phyloP scores from a whole-genome alignment of 30 jellyfish, hydroid and myxozoan species.

The Rhopilema esculentum region DNA sequence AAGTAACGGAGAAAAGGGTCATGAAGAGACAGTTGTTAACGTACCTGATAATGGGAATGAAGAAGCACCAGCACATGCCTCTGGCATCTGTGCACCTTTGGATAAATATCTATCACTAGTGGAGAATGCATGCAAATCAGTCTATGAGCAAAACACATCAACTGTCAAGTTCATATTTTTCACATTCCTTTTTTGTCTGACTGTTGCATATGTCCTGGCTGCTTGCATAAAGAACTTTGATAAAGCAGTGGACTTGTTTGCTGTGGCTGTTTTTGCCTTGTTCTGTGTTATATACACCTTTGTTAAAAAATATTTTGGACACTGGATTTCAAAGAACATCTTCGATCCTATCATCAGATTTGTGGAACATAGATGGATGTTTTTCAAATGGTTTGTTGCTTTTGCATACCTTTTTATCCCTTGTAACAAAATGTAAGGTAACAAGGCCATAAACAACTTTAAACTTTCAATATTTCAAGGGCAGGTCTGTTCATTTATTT shows the following conservation, averaged over 20 bases:
- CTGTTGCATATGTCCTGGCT: slow-evolving; percentile 66
- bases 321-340: slow-evolving; percentile 37
- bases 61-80: slow-evolving; percentile 3
- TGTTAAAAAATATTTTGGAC: slow-evolving; percentile 79
- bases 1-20: not conserved
- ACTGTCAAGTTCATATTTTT: slow-evolving; percentile 10
- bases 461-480: too few species aligned
- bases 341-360: slow-evolving; percentile 56
- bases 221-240: slow-evolving; percentile 68
- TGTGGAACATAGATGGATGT: slow-evolving; percentile 49
- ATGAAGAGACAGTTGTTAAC: slow-evolving; percentile 2
- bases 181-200: slow-evolving; percentile 45
- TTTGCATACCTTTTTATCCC: not conserved
- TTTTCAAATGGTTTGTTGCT: slow-evolving; percentile 79
- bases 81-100: slow-evolving; percentile 49
- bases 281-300: slow-evolving; percentile 86
- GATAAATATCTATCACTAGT: slow-evolving; percentile 23
- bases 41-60: slow-evolving; percentile 22
- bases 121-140: slow-evolving; percentile 34
- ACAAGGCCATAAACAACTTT: too few species aligned
- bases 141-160: slow-evolving; percentile 18
- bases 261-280: slow-evolving; percentile 76
- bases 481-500: too few species aligned
- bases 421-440: too few species aligned
- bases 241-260: slow-evolving; percentile 80